Evolutionary conservation across 2,888 invertebrate genomes (phyloP), one percentile per base, ranked within the genome.

Genomic region (Lycophotia porphyrea): DNA sequence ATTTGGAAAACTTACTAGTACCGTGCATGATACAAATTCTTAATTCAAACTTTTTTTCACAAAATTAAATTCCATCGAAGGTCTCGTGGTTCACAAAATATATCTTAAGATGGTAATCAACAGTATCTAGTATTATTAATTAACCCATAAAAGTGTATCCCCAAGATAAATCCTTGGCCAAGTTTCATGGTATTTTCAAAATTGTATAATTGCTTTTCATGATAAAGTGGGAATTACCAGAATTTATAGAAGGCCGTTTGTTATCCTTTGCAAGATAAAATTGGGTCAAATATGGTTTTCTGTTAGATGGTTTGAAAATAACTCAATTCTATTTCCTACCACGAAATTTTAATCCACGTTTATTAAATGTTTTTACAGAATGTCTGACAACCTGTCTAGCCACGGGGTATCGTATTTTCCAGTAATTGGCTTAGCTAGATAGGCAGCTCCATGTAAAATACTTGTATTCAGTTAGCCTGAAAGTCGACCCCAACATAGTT

Each of bases 151-250:
- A 81, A 81, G 3, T 73, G 21, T 60, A 65, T 55, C 63, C 63
- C 39, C 5, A 15, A 65, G 36, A 78, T 61, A 58, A 71, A 67
- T 64, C 42, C 36, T 44, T 27, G n/a, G 15, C 42, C 24, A 81
- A 71, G 67, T 31, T 68, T n/a, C 13, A 27, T 55, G 60, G 36
- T 42, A 58, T 63, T 73, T 73, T 64, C 42, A 60, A 78, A 73
- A 60, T 77, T 47, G 24, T 74, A 63, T 67, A 73, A 70, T 80
- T 80, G 61, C 75, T 61, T 74, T 79, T 27, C n/a, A 49, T 79
- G 78, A 78, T 78, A 63, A 67, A 78, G 47, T 78, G 63, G 27
- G n/a, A 44, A 79, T 78, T 78, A 73, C n/a, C 15, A 8, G 47
- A 79, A 78, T 78, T 78, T 78, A 79, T 78, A 47, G 80, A 15